A percentile compares a stretch with the other conserved stretches of the same genome.
Conservation (phyloP, 2,888 invertebrate genomes). For the Sclerodermus sp. region DNA sequence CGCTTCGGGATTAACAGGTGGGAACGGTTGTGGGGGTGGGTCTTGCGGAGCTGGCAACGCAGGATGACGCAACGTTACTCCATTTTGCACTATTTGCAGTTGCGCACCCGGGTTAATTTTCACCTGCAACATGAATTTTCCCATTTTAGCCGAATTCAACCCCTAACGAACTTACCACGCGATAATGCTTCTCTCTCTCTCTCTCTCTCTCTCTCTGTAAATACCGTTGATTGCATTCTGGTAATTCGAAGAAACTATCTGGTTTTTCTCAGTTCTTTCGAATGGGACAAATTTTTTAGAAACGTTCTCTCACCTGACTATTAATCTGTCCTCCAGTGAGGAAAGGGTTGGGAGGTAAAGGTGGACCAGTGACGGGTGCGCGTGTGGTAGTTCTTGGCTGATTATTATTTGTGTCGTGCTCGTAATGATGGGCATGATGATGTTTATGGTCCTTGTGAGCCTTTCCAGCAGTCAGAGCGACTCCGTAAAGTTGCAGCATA, state of each 20-base stretch:
- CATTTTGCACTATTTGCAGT: slow-evolving; percentile 44
- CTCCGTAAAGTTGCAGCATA: slow-evolving; percentile 77
- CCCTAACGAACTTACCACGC: background rate
- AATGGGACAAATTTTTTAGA: background rate
- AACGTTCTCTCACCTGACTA: slow-evolving; percentile 54
- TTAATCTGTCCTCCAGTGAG: slow-evolving; percentile 69
- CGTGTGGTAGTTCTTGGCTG: slow-evolving; percentile 65
- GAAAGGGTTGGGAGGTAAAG: slow-evolving; percentile 61
- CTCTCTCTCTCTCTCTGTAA: background rate
- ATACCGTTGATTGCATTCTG: too few species aligned
- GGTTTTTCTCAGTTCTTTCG: too few species aligned
- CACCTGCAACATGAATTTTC: slow-evolving; percentile 39
- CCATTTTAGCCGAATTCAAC: background rate
- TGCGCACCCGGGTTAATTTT: slow-evolving; percentile 50
- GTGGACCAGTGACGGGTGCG: slow-evolving; percentile 62
- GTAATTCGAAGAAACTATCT: too few species aligned
- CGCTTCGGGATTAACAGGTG: slow-evolving; percentile 36
- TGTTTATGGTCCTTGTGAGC: slow-evolving; percentile 87
- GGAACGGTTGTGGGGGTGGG: slow-evolving; percentile 39
- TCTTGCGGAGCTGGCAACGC: slow-evolving; percentile 29
- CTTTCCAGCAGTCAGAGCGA: slow-evolving; percentile 82
- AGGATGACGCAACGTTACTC: slow-evolving; percentile 50
- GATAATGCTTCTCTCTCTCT: background rate
- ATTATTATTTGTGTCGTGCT: slow-evolving; percentile 69
- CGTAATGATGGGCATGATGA: slow-evolving; percentile 81